phyloP scores from a whole-genome alignment of 2,113 vertebrate species.

The Bufo bufo region DNA sequence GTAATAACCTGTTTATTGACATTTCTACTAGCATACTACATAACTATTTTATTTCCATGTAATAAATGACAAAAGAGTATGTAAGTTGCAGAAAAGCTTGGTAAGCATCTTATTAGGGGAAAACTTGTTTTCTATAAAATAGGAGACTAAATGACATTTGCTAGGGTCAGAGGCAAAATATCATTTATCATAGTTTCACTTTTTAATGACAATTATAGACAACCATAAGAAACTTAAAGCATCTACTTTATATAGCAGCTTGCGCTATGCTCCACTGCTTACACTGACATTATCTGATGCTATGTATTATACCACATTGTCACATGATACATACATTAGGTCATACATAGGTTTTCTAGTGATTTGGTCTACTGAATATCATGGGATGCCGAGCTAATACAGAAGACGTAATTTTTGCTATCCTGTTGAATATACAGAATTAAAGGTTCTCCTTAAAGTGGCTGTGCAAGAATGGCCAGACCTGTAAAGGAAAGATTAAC shows the following conservation, averaged over 20 bases:
- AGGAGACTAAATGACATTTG: not conserved
- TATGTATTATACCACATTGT: not conserved
- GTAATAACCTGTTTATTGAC: not conserved
- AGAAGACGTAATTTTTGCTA: too few species aligned
- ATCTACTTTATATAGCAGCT: not conserved
- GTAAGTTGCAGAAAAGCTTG: not conserved
- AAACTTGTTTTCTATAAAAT: conserved; percentile 3
- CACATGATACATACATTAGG: too few species aligned
- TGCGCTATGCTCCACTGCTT: not conserved
- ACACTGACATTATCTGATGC: conserved; percentile 1
- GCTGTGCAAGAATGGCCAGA: too few species aligned
- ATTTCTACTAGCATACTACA: not conserved
- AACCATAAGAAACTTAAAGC: not conserved
- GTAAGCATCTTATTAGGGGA: not conserved
- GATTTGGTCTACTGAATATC: not conserved
- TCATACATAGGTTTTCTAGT: not conserved
- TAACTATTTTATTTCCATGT: not conserved
- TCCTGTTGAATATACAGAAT: too few species aligned
- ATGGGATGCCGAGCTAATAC: not conserved
- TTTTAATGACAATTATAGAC: not conserved
- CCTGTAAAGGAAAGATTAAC: too few species aligned
- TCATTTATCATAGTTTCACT: not conserved
- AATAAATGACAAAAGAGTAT: not conserved
- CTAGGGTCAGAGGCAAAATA: not conserved
- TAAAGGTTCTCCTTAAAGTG: too few species aligned